Evolutionary conservation across 2,797 vertebrate genomes (phyloP).

Genomic region (Coendou prehensilis): DNA sequence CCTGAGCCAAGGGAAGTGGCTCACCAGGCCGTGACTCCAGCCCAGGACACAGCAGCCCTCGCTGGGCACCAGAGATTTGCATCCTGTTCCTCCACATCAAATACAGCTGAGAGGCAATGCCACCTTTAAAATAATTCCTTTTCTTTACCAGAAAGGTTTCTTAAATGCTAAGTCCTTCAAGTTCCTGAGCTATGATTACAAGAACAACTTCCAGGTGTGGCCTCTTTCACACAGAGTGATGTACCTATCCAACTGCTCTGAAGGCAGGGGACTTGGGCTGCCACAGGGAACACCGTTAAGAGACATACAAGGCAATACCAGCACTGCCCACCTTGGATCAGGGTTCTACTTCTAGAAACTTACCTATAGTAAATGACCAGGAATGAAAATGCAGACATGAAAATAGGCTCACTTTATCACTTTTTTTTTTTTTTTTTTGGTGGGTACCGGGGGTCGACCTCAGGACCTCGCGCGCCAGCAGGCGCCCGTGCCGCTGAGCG

Average conservation of each 20-base stretch:
- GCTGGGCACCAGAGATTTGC: accelerated
- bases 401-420: not conserved
- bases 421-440: too few relatives aligned
- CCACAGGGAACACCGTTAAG: too few relatives aligned
- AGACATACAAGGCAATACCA: not conserved
- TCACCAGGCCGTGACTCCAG: not conserved
- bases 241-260: not conserved
- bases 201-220: not conserved
- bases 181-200: not conserved
- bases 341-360: not conserved
- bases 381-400: not conserved
- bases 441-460: too few relatives aligned
- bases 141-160: not conserved
- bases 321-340: accelerated
- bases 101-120: accelerated
- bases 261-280: not conserved
- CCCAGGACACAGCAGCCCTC: not conserved
- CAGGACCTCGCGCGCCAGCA: too few relatives aligned
- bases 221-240: not conserved
- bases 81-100: not conserved
- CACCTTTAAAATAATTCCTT: not conserved
- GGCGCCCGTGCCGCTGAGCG: too few relatives aligned
- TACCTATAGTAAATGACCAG: not conserved
- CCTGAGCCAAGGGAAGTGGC: not conserved
- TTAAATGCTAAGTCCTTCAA: not conserved